Base-by-base conservation (phyloP, 2,113 vertebrate species). In the Peromyscus californicus region DNA sequence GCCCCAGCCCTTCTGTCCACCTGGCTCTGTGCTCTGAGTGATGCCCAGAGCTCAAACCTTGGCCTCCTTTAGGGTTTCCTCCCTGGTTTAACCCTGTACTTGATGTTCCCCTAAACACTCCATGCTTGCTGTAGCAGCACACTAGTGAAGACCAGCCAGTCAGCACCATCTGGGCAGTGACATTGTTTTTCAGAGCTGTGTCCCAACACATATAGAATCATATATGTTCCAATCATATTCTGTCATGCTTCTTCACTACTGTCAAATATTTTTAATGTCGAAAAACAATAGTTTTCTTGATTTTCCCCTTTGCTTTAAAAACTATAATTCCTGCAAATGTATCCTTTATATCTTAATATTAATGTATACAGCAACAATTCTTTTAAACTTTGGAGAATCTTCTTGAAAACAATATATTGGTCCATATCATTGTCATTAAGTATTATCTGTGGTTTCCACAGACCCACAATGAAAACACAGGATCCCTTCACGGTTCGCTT, bases 1-100 rank as follows among this genome's bases (percentile, higher is more conserved):
- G n/a, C 59, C 94, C 95, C 89, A 61, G 61, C 42, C 97, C 96
- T 97, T 97, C 98, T 97, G 97, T 96, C 92, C 82, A 95, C 93
- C 96, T 95, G 97, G 96, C 96, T 96, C 85, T 78, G 42, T 57
- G 29, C 54, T 89, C 96, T 65, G n/a, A 65, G 65, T 89, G 69
- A 83, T n/a, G 21, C 91, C 76, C 76, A 92, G 51, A 69, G 75
- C 85, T 78, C 48, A 61, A 61, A 91, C 76, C 29, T 59, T 93
- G 95, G 85, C 97, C 26, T 91, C 57, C 45, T 93, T 57, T 10
- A 57, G 21, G 15, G 6, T 86, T 85, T 67, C 80, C 3, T 89
- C 51, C 48, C 76, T 70, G 72, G 42, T 65, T 45, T 88, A 91
- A 96, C 42, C 12, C n/a, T 91, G 61, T 63, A 26, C 7, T 92